A percentile compares a stretch with the other conserved stretches of the same genome.
These are phyloP conservation scores for Monarcha castaneiventris DNA, from an alignment of 2,113 vertebrate species.

Conservation along the genomic window DNA sequence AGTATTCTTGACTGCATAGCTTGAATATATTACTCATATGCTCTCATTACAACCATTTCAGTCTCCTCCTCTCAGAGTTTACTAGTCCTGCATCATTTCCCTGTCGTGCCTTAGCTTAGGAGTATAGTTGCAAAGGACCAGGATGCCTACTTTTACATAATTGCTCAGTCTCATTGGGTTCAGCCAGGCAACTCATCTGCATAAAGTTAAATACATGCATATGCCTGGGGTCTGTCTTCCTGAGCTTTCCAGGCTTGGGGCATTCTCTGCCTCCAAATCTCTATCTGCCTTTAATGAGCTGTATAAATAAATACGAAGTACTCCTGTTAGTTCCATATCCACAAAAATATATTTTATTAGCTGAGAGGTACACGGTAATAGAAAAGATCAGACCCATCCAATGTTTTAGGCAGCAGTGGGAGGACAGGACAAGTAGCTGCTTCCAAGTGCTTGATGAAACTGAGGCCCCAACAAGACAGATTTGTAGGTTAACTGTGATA, in stretches of 20 bases:
- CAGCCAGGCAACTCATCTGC: background rate
- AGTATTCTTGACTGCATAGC: background rate
- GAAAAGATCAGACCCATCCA: background rate
- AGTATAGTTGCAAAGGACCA: background rate
- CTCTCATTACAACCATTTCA: background rate
- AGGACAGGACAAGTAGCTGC: constrained; percentile 15
- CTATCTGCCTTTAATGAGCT: constrained; percentile 13
- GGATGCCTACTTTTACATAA: background rate
- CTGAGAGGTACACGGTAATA: constrained; percentile 5
- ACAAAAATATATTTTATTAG: constrained; percentile 26
- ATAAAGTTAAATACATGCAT: constrained; percentile 4
- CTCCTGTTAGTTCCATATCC: background rate
- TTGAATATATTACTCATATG: background rate
- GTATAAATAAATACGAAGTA: constrained; percentile 56
- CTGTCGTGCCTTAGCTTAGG: background rate
- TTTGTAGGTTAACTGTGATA: constrained; percentile 59
- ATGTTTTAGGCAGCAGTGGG: background rate
- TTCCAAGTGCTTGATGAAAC: constrained; percentile 3
- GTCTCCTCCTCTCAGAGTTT: background rate
- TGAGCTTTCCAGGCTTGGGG: constrained; percentile 9
- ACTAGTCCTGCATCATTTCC: background rate
- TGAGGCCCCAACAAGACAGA: background rate
- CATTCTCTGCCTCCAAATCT: constrained; percentile 29
- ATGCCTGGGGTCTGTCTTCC: constrained; percentile 22
- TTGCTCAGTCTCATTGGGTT: background rate